A percentile compares a stretch with the other conserved stretches of the same genome.
These are phyloP conservation scores for Eupithecia vulgata DNA, from an alignment of 2,888 invertebrate genomes.

Conservation along the genomic window DNA sequence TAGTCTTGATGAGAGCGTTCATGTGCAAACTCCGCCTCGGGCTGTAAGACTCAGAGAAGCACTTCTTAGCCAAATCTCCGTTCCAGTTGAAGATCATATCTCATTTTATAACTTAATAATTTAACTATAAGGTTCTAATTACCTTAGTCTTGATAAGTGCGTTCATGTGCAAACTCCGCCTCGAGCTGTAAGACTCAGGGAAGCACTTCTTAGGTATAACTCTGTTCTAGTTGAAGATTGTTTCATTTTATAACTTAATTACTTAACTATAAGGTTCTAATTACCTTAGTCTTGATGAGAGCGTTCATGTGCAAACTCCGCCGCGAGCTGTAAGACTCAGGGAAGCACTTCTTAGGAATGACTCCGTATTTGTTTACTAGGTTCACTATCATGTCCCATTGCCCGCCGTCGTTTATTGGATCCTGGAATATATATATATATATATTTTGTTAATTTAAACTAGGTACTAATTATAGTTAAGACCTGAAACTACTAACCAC, in stretches of 20 bases:
- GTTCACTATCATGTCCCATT: constrained; percentile 97
- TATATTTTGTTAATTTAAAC: no score
- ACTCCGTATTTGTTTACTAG: constrained; percentile 94
- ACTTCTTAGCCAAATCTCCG: constrained; percentile 94
- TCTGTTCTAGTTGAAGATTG: constrained; percentile 93
- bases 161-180: constrained; percentile 90
- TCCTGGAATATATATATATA: constrained; percentile 77
- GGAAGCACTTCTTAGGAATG: constrained; percentile 94
- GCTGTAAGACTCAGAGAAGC: constrained; percentile 92
- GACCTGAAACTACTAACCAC: no score
- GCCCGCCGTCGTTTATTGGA: constrained; percentile 94
- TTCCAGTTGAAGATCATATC: constrained; percentile 73
- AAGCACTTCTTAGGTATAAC: constrained; percentile 94
- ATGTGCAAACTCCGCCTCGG: constrained; percentile 89
- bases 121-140: constrained; percentile 36
- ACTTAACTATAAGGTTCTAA: background rate
- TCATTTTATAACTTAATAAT: background rate
- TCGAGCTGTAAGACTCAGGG: constrained; percentile 92
- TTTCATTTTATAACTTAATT: no score
- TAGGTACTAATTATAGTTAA: no score
- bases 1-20: constrained; percentile 88
- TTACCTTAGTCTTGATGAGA: constrained; percentile 83
- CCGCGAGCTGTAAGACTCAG: constrained; percentile 92
- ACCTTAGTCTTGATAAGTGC: constrained; percentile 92
- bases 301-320: constrained; percentile 89